phyloP scores from a whole-genome alignment of 2,113 vertebrate species.

The Dipodomys stephensi region DNA sequence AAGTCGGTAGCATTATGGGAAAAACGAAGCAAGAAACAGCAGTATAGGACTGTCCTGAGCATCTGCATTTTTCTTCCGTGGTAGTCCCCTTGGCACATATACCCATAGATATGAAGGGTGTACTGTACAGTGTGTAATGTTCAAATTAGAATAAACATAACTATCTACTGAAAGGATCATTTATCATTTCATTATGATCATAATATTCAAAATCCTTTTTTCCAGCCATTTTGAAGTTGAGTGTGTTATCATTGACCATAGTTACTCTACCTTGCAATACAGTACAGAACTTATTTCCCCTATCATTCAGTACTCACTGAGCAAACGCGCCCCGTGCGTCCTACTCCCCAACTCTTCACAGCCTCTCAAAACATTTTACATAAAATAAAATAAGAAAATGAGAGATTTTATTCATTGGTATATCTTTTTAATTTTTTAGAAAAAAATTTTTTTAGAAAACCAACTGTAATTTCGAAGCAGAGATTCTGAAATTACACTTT shows the following conservation, averaged over 20 bases:
- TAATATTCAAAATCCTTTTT: background rate
- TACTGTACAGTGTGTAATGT: background rate
- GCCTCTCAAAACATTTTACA: constrained; percentile 38
- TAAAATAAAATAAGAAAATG: constrained; percentile 32
- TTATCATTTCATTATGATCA: background rate
- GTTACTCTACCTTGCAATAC: background rate
- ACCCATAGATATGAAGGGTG: too few species aligned
- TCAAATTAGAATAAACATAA: background rate
- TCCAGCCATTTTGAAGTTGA: background rate
- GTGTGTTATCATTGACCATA: background rate
- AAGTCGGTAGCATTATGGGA: too few species aligned
- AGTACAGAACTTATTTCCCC: background rate
- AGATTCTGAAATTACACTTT: constrained; percentile 79
- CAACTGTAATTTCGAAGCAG: constrained; percentile 74
- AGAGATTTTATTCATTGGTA: constrained; percentile 58
- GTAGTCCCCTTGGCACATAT: too few species aligned
- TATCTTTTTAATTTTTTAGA: constrained; percentile 53
- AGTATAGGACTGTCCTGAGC: too few species aligned
- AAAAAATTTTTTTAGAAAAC: constrained; percentile 7
- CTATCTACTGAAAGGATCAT: background rate
- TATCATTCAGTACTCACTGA: background rate
- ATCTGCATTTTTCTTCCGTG: too few species aligned
- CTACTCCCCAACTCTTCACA: background rate
- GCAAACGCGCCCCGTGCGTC: background rate
- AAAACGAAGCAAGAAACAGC: too few species aligned